Conservation (phyloP, 2,888 invertebrate species). For the Hymenopus coronatus region DNA sequence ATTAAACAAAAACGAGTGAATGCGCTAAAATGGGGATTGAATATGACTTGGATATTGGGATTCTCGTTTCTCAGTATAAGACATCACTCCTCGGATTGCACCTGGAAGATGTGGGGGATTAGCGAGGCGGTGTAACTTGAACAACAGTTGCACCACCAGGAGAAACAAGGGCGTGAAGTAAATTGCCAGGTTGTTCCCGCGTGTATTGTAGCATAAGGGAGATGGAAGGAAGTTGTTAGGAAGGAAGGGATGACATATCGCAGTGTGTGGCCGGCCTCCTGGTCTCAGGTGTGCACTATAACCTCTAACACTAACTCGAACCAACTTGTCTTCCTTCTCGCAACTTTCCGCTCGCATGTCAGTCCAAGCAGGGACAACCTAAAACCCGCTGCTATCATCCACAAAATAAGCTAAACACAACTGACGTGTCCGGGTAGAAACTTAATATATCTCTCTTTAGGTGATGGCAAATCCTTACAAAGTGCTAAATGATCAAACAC, state of each 20-base stretch:
- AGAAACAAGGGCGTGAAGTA: not conserved
- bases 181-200: conserved; percentile 6
- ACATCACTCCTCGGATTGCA: not conserved
- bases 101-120: not conserved
- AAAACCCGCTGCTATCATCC: not conserved
- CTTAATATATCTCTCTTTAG: no score
- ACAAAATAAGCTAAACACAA: not conserved
- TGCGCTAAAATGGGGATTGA: no score
- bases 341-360: not conserved
- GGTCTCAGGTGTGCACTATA: conserved; percentile 31
- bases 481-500: no score
- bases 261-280: conserved; percentile 1
- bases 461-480: no score
- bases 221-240: conserved; percentile 10
- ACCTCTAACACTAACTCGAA: conserved; percentile 20
- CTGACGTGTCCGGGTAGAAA: not conserved
- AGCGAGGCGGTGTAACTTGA: not conserved
- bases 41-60: no score
- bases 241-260: conserved; percentile 25
- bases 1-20: no score
- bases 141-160: not conserved
- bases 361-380: conserved; percentile 5
- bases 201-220: not conserved
- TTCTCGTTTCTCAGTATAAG: no score
- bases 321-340: conserved; percentile 8